Conservation (phyloP, 2,888 invertebrate species). For the Celastrina argiolus region DNA sequence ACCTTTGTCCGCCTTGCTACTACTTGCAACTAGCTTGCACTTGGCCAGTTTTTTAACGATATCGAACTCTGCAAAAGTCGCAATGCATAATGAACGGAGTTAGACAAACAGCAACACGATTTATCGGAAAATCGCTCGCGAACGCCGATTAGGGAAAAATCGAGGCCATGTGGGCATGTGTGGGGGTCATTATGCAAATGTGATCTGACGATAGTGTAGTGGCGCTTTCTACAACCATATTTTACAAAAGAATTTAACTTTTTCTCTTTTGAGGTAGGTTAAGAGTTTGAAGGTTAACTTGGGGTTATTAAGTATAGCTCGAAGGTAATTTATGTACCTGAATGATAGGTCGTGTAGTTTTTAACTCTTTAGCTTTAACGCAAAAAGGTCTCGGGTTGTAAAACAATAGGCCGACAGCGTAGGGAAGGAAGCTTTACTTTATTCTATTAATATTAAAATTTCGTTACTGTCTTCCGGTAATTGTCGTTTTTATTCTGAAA, state of each 20-base stretch:
- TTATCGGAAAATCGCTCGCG: slow-evolving; percentile 32
- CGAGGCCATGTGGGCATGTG: slow-evolving; percentile 57
- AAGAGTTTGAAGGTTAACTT: background rate
- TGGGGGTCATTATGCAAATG: slow-evolving; percentile 64
- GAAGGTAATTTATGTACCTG: background rate
- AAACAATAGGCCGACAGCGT: no score
- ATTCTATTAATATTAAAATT: no score
- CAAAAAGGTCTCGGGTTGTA: no score
- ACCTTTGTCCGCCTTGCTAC: no score
- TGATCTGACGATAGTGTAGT: slow-evolving; percentile 44
- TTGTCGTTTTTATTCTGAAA: no score
- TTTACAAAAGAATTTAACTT: background rate
- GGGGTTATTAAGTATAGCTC: background rate
- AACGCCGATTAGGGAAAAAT: slow-evolving; percentile 46
- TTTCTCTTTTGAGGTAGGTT: slow-evolving; percentile 2
- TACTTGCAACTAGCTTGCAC: no score
- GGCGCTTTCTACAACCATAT: slow-evolving; percentile 11
- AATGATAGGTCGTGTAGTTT: no score
- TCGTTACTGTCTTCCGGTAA: no score
- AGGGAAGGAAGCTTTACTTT: no score
- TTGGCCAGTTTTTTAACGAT: slow-evolving; percentile 1
- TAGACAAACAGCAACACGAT: slow-evolving; percentile 9
- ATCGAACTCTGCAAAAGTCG: background rate
- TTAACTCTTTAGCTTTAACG: no score
- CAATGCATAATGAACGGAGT: background rate